Evolutionary conservation across 1,140 invertebrate species (phyloP), one percentile per base, ranked within the genome.

Genomic region (Potamilus streckersoni): DNA sequence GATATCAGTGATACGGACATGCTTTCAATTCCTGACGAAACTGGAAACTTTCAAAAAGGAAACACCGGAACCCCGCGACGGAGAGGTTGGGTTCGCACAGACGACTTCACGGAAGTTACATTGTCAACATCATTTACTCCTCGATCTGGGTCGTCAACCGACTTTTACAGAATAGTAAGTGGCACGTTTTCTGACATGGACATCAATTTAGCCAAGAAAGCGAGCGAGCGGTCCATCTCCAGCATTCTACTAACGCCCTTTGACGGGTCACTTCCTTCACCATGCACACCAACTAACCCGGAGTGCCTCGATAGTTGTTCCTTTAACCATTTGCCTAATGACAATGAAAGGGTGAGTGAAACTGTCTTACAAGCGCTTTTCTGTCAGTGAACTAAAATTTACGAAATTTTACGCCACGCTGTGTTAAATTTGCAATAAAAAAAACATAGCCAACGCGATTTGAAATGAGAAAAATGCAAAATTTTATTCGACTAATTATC

Each of bases 201-300:
- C 61, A 76, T 81, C 15, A 79, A 83, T 67, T 70, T 85, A 65
- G 79, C 80, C 65, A 85, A 85, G 80, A 85, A 85, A 75, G 84
- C 82, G 63, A 85, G 84, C 78, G 84, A 85, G 74, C 75, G 82
- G 61, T 85, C 84, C 68, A 85, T 85, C 77, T 85, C 84, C 72
- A 85, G 84, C 72, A 85, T 85, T 62, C 75, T 85, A 80, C 79
- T 85, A 83, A 82, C 80, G 74, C 80, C 82, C 65, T 38, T 76
- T 77, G 82, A 83, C 73, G 80, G 80, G 55, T 63, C 78, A 62
- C 57, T 23, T 55, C 38, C 38, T 49, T 49, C 38, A 49, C 38
- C 38, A 49, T 49, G 38, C 38, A 74, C 73, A n/a, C 79, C 83
- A 71, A 83, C 82, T 85, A 85, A 83, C 78, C 78, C 80, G 38